Evolutionary conservation across 2,888 invertebrate species (phyloP).

Genomic region (Poecilus cupreus): DNA sequence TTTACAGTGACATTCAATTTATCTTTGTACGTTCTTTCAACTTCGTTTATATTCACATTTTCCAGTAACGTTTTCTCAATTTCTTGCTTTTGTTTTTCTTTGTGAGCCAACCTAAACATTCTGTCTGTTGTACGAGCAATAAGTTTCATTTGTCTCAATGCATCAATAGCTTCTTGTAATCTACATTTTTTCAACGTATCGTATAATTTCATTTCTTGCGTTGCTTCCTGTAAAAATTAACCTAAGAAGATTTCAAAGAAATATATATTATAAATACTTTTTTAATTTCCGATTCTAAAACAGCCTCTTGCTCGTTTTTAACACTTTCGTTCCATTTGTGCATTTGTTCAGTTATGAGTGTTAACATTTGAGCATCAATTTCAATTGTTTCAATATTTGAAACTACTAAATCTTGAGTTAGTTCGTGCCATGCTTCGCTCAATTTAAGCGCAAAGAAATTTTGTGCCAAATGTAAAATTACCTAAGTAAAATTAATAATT

Average conservation of each 20-base stretch:
- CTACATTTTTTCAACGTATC: conserved; percentile 68
- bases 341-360: conserved; percentile 68
- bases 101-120: conserved; percentile 68
- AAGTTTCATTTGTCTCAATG: conserved; percentile 70
- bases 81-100: conserved; percentile 63
- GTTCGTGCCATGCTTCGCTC: conserved; percentile 72
- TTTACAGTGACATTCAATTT: conserved; percentile 60
- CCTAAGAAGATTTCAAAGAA: background rate
- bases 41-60: conserved; percentile 60
- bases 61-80: conserved; percentile 61
- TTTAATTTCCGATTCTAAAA: conserved; percentile 65
- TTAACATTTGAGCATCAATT: conserved; percentile 69
- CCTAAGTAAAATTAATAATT: conserved; percentile 4
- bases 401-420: conserved; percentile 69
- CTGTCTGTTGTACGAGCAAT: conserved; percentile 70
- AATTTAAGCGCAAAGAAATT: conserved; percentile 72
- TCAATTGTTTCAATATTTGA: conserved; percentile 68
- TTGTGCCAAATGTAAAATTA: conserved; percentile 67
- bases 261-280: conserved; percentile 61
- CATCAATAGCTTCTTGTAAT: conserved; percentile 69
- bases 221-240: conserved; percentile 65
- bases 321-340: conserved; percentile 69
- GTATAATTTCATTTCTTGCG: conserved; percentile 69
- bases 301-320: conserved; percentile 68
- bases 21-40: conserved; percentile 60